Conservation (phyloP, 2,113 vertebrate species). For the Euleptes europaea region DNA sequence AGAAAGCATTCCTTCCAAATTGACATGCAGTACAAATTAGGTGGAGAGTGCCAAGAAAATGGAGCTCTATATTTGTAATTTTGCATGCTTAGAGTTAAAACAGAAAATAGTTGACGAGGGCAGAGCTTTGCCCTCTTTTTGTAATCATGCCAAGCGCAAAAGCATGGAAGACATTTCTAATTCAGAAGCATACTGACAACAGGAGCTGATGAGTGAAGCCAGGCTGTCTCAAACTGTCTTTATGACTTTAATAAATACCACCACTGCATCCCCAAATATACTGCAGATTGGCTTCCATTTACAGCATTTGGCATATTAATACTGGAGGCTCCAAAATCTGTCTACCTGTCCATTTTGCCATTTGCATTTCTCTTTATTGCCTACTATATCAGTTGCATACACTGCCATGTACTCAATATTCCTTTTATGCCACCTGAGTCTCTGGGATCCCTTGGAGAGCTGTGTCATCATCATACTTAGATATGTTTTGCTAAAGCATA, state of each 20-base stretch:
- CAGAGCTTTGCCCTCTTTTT: constrained; percentile 27
- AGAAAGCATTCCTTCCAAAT: constrained; percentile 51
- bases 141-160: constrained; percentile 22
- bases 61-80: constrained; percentile 46
- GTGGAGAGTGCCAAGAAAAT: constrained; percentile 41
- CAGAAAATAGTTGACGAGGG: constrained; percentile 60
- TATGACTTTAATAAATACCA: constrained; percentile 33
- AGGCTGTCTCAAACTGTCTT: constrained; percentile 15
- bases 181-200: constrained; percentile 30
- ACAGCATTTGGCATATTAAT: constrained; percentile 33
- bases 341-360: background rate
- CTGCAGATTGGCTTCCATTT: background rate
- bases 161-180: constrained; percentile 23
- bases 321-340: constrained; percentile 14
- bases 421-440: constrained; percentile 42
- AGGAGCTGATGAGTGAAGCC: constrained; percentile 27
- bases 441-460: constrained; percentile 24
- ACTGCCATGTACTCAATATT: constrained; percentile 33
- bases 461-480: constrained; percentile 24
- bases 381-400: constrained; percentile 43
- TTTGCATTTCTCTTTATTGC: constrained; percentile 50
- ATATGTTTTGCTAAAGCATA: constrained; percentile 24
- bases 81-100: constrained; percentile 57
- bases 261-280: background rate
- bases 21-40: constrained; percentile 49